Evolutionary conservation across 2,797 vertebrate genomes (phyloP), one percentile per base, ranked within the genome.

Genomic region (Fistularia commersonii): DNA sequence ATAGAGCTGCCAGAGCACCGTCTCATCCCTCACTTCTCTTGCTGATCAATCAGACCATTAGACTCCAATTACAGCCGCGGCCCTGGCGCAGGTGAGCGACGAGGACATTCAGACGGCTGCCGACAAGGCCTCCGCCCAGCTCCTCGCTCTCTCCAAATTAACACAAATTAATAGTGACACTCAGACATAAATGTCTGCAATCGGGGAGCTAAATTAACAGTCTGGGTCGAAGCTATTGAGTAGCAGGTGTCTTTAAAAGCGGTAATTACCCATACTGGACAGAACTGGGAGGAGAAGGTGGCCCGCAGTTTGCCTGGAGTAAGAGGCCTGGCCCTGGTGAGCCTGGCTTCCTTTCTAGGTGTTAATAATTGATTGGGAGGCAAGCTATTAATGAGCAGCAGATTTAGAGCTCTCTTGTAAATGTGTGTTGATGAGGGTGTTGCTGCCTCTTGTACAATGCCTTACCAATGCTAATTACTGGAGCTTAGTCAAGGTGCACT

Each of bases 41-140:
- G 64, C 87, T 89, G 88, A 92, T 92, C 91, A 92, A 91, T 92
- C 88, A 90, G 88, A 83, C 89, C 82, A 92, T 92, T 92, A 92
- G 88, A 86, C 79, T 87, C 88, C 90, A 91, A 92, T 92, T 92
- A 92, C 85, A 80, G 86, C 76, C 64, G 51, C 71, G 72, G 82
- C 76, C 75, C 73, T 59, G 58, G 77, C 66, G 81, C 89, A 92
- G 91, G 91, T 92, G 91, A 91, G 88, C 77, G 74, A 89, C 87
- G 73, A 87, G 77, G 82, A 64, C 77, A 66, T 80, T 84, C 81
- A 66, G 65, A 50, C 54, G 64, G 56, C 79, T 59, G 64, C 76
- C 62, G 74, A 70, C 66, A 58, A 69, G 69, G 54, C 79, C 73
- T 75, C 77, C 53, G 53, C 72, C 72, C 64, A 36, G 66, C 66